Evolutionary conservation across 2,113 vertebrate genomes (phyloP).

Genomic region (Pelusios castaneus): DNA sequence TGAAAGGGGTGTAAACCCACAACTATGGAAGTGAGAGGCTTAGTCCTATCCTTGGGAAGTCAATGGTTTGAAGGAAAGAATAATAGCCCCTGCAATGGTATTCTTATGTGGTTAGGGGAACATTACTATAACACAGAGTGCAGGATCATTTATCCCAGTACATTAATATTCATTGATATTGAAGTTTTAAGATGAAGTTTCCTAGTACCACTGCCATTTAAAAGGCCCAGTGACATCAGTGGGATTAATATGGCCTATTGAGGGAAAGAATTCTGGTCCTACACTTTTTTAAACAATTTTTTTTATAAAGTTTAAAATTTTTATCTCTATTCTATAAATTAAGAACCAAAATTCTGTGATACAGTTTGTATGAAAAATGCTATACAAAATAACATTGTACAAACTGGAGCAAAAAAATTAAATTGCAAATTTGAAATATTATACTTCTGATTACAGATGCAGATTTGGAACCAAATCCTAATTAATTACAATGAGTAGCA

Average conservation of each 20-base stretch:
- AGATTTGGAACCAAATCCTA: constrained; percentile 26
- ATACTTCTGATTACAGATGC: not conserved
- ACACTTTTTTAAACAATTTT: too few species aligned
- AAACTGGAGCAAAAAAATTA: not conserved
- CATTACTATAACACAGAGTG: constrained; percentile 10
- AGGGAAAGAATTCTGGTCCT: too few species aligned
- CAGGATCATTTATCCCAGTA: not conserved
- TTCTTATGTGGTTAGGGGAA: constrained; percentile 41
- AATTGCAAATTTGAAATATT: not conserved
- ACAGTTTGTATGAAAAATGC: not conserved
- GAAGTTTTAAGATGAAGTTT: not conserved
- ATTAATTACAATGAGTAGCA: not conserved
- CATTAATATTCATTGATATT: not conserved
- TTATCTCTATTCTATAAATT: not conserved
- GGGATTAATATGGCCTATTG: not conserved
- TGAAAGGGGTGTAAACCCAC: constrained; percentile 53
- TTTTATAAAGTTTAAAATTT: too few species aligned
- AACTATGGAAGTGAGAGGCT: constrained; percentile 43
- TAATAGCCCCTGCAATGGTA: constrained; percentile 17
- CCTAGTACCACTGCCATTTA: not conserved
- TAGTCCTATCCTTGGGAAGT: constrained; percentile 31
- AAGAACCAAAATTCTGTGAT: not conserved
- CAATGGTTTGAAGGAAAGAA: constrained; percentile 41
- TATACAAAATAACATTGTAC: not conserved
- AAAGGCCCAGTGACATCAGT: not conserved